These are phyloP conservation scores for Leuctra nigra DNA, from an alignment of 2,888 invertebrate genomes.

Conservation along the genomic window DNA sequence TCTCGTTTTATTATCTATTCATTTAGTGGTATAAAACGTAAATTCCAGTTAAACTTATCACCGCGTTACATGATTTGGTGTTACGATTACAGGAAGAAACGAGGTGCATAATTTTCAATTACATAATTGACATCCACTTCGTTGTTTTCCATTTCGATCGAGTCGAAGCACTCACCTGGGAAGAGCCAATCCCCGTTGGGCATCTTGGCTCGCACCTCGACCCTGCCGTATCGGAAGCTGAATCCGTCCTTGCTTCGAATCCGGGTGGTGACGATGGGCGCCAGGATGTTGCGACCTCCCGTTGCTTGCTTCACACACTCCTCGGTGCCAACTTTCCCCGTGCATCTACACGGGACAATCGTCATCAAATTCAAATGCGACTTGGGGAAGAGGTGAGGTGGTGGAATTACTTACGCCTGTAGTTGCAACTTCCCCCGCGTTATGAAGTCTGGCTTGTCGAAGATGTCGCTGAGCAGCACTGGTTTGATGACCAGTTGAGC, in stretches of 20 bases:
- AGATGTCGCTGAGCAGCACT: constrained; percentile 34
- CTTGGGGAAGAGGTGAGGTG: too few species aligned
- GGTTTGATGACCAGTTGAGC: constrained; percentile 34
- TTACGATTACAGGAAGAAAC: too few species aligned
- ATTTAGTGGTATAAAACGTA: too few species aligned
- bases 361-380: too few species aligned
- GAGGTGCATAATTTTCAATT: too few species aligned
- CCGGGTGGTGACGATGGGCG: constrained; percentile 59
- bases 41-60: too few species aligned
- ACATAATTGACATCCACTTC: too few species aligned
- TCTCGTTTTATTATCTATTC: too few species aligned
- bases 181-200: constrained; percentile 73
- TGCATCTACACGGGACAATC: constrained; percentile 37
- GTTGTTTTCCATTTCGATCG: too few species aligned
- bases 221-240: constrained; percentile 60
- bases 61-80: too few species aligned
- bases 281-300: constrained; percentile 50
- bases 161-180: constrained; percentile 51
- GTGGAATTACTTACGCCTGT: constrained; percentile 32
- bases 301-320: constrained; percentile 40
- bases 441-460: constrained; percentile 33
- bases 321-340: constrained; percentile 32
- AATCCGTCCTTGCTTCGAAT: constrained; percentile 56
- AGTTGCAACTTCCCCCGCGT: constrained; percentile 33
- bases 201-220: constrained; percentile 62